Evolutionary conservation across 2,113 vertebrate species (phyloP).

Genomic region (Dipodomys merriami): DNA sequence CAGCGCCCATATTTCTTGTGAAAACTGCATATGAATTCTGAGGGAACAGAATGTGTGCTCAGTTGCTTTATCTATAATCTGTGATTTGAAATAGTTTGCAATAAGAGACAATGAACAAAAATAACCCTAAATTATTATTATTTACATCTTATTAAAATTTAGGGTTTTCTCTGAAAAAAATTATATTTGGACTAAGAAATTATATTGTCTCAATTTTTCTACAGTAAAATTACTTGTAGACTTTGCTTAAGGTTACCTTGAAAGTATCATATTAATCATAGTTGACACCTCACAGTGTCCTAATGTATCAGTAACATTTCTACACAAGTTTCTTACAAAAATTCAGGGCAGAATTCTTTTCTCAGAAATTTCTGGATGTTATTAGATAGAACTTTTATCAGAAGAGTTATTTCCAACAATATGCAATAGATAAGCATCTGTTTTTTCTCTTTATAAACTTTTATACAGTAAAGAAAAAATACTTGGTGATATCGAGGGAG

Average conservation of each 20-base stretch:
- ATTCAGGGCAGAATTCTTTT: not conserved
- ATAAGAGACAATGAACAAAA: not conserved
- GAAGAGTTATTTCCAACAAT: not conserved
- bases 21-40: not conserved
- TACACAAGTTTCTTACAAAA: not conserved
- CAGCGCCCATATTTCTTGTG: not conserved
- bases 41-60: not conserved
- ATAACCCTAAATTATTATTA: not conserved
- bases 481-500: not conserved
- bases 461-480: not conserved
- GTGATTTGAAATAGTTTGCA: not conserved
- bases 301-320: not conserved
- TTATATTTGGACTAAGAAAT: not conserved
- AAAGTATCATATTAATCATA: not conserved
- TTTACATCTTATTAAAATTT: not conserved
- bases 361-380: not conserved
- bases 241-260: not conserved
- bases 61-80: not conserved
- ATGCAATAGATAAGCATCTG: not conserved
- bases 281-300: not conserved
- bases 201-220: not conserved
- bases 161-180: not conserved
- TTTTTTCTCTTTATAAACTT: constrained; percentile 27
- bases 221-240: not conserved
- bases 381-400: not conserved